Conservation (phyloP, 2,888 invertebrate genomes). For the Hanleya hanleyi region DNA sequence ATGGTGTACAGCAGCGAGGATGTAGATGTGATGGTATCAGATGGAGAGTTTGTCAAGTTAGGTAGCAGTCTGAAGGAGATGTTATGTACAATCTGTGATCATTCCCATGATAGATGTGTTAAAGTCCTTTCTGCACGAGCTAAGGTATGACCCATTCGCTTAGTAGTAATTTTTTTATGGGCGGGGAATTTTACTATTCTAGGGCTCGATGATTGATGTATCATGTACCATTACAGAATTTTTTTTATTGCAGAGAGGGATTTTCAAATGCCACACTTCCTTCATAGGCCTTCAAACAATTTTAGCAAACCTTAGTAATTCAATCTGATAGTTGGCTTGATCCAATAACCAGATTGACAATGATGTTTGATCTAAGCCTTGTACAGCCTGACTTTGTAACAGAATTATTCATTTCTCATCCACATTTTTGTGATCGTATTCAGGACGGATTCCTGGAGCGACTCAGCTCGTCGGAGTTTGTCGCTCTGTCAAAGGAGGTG, state of each 20-base stretch:
- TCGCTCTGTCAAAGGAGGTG: constrained; percentile 83
- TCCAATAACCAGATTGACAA: no score
- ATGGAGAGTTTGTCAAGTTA: constrained; percentile 82
- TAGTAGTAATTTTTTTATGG: background rate
- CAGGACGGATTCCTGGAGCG: constrained; percentile 79
- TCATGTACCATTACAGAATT: no score
- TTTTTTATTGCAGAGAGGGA: no score
- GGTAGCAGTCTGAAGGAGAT: constrained; percentile 84
- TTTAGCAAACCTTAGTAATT: no score
- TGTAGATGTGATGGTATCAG: constrained; percentile 79
- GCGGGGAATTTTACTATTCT: no score
- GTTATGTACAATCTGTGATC: constrained; percentile 86
- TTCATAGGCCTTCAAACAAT: no score
- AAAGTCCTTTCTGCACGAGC: constrained; percentile 84
- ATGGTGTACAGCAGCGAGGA: constrained; percentile 70
- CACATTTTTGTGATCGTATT: constrained; percentile 14
- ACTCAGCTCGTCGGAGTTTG: constrained; percentile 85
- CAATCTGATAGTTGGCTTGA: no score
- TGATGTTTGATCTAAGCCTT: no score
- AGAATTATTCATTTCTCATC: background rate
- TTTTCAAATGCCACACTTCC: no score
- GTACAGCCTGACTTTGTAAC: no score
- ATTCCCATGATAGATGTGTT: constrained; percentile 91
- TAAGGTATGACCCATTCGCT: constrained; percentile 60
- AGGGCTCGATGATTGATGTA: no score